Evolutionary conservation across 2,113 vertebrate species (phyloP), one percentile per base, ranked within the genome.

Genomic region (Alouatta palliata): DNA sequence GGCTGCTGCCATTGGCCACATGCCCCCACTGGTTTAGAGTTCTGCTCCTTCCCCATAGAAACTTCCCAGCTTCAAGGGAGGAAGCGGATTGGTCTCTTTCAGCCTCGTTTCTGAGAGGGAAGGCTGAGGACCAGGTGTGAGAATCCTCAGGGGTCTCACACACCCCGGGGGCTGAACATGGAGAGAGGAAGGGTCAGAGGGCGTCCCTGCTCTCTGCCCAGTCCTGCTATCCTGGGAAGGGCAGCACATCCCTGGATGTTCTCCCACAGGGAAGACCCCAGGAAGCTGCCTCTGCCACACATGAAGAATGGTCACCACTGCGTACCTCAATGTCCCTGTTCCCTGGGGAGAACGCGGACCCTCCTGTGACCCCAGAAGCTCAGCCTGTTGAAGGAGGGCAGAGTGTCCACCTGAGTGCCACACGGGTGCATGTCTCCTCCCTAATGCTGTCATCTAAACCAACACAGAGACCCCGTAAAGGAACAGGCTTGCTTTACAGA

Each of bases 381-480:
- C 5, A 45, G 64, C 52, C 91, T 75, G 58, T 25, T 61, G 30
- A 61, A 47, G 14, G 7, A 81, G n/a, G 30, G 4, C 83, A 21
- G 37, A 14, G 47, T 95, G 79, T 61, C 83, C 40, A 81, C 81
- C 10, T 2, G 8, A 66, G 30, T 54, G 17, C 19, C 3, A 11
- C 11, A 21, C 35, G 20, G 43, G 23, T 16, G 17, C 37, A 27
- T 5, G 5, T 9, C 47, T 82, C 23, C 32, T 35, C 54, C 68
- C 37, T 17, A 17, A 84, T 0, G 1, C 71, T 27, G 49, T 27
- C 54, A n/a, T 1, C 54, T 30, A 21, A 81, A 40, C n/a, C 66
- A 91, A 32, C 0, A 0, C 92, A 23, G 25, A 71, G 76, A 73
- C 40, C 13, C 52, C 0, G 0, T 0, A 21, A 52, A 47, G 17